Percentiles rank a stretch among this genome's conserved stretches.
Conservation (phyloP, 2,888 invertebrate genomes). For the Pomacea canaliculata region DNA sequence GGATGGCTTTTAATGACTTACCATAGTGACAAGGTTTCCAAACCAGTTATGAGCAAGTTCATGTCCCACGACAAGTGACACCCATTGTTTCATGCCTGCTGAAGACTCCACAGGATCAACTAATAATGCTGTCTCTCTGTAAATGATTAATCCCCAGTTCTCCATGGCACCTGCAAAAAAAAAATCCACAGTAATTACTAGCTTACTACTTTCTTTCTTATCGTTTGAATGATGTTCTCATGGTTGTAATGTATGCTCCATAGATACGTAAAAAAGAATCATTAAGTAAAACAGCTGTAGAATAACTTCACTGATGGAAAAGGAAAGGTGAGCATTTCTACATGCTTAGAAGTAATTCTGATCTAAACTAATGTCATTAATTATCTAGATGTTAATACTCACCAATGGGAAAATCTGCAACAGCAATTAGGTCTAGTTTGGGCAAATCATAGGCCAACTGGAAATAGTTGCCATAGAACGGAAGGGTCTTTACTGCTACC, state of each 20-base stretch:
- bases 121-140: slow-evolving; percentile 89
- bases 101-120: slow-evolving; percentile 93
- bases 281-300: too few relatives aligned
- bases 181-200: neutral
- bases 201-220: neutral
- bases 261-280: too few relatives aligned
- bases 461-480: slow-evolving; percentile 95
- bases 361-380: too few relatives aligned
- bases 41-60: slow-evolving; percentile 99
- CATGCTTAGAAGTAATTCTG: too few relatives aligned
- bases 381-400: slow-evolving; percentile 2
- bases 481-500: slow-evolving; percentile 86
- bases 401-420: slow-evolving; percentile 93
- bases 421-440: slow-evolving; percentile 95
- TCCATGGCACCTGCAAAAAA: slow-evolving; percentile 86
- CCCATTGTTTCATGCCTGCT: slow-evolving; percentile 72
- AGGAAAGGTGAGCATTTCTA: too few relatives aligned
- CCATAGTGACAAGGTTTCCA: slow-evolving; percentile 96
- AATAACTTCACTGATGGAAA: too few relatives aligned
- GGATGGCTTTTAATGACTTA: slow-evolving; percentile 36
- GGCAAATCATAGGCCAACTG: slow-evolving; percentile 94
- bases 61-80: slow-evolving; percentile 83
- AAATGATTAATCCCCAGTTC: slow-evolving; percentile 96
- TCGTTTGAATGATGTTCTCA: too few relatives aligned
- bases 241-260: too few relatives aligned